Evolutionary conservation across 1,140 invertebrate genomes (phyloP).

Genomic region (Sarcophaga bullata): DNA sequence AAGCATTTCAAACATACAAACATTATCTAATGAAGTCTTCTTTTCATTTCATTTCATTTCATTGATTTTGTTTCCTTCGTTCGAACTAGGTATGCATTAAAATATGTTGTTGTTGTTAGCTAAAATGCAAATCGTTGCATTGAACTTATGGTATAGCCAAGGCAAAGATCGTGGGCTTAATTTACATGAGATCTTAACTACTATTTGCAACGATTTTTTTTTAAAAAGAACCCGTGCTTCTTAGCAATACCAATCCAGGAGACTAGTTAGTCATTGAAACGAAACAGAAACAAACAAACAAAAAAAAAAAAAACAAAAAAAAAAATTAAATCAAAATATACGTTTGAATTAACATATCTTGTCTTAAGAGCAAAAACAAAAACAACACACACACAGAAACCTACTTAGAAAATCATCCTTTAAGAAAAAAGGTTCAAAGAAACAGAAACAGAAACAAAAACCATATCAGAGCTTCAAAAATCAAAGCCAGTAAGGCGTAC

Average conservation of each 20-base stretch:
- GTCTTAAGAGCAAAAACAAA: background rate
- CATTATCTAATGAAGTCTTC: slow-evolving; percentile 41
- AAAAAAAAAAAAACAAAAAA: background rate
- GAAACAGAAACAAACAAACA: background rate
- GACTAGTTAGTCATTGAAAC: slow-evolving; percentile 37
- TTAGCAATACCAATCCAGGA: background rate
- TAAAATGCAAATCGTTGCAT: slow-evolving; percentile 35
- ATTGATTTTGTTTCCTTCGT: background rate
- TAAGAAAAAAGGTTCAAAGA: background rate
- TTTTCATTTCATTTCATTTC: slow-evolving; percentile 11
- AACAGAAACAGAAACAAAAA: background rate
- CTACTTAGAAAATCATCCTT: slow-evolving; percentile 25
- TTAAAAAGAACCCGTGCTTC: slow-evolving; percentile 18
- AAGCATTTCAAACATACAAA: slow-evolving; percentile 30
- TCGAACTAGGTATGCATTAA: background rate
- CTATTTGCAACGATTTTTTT: background rate
- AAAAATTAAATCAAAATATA: slow-evolving; percentile 38
- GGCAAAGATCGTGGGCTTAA: slow-evolving; percentile 37
- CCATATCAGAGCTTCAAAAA: slow-evolving; percentile 34
- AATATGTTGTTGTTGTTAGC: background rate
- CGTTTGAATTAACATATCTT: slow-evolving; percentile 36
- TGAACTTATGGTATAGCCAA: slow-evolving; percentile 29
- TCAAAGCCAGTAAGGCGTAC: slow-evolving; percentile 30
- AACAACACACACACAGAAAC: background rate
- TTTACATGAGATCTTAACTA: slow-evolving; percentile 40